phyloP scores from a whole-genome alignment of 2,888 invertebrate genomes.

The Eristalis pertinax region DNA sequence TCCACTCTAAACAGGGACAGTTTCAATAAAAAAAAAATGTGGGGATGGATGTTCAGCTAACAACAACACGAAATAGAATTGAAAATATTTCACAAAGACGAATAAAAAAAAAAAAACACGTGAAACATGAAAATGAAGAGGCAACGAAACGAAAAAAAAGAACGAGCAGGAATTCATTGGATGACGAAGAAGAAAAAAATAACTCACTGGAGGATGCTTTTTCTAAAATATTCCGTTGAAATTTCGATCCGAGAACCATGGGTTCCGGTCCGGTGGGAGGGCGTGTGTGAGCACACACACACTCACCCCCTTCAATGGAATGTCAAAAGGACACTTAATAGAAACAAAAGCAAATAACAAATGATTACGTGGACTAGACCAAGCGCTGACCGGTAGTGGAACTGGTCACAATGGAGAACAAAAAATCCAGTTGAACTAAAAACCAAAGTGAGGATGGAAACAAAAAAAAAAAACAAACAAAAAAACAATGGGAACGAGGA shows the following conservation, averaged over 20 bases:
- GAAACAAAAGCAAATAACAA: background rate
- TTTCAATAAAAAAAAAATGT: constrained; percentile 8
- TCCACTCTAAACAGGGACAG: constrained; percentile 43
- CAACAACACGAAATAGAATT: background rate
- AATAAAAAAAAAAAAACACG: background rate
- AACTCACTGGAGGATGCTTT: constrained; percentile 39
- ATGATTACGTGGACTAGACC: background rate
- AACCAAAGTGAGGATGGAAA: too few relatives aligned
- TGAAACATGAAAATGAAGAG: constrained; percentile 25
- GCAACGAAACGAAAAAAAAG: background rate
- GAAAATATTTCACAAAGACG: constrained; percentile 12
- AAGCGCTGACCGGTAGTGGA: background rate
- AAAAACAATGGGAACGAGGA: constrained; percentile 44
- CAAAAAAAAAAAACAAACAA: background rate
- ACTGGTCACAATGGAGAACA: background rate
- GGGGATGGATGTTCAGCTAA: constrained; percentile 21
- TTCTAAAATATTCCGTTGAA: constrained; percentile 58
- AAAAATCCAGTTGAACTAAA: background rate
- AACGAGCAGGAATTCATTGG: constrained; percentile 32
- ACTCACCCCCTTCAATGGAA: background rate
- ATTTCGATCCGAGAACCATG: constrained; percentile 33
- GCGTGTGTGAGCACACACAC: constrained; percentile 8
- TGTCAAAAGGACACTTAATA: background rate
- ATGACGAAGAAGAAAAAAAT: constrained; percentile 13
- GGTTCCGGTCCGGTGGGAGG: constrained; percentile 26